A percentile compares a stretch with the other conserved stretches of the same genome.
Evolutionary conservation across 2,888 invertebrate genomes (phyloP).

Genomic region (Noctua fimbriata): DNA sequence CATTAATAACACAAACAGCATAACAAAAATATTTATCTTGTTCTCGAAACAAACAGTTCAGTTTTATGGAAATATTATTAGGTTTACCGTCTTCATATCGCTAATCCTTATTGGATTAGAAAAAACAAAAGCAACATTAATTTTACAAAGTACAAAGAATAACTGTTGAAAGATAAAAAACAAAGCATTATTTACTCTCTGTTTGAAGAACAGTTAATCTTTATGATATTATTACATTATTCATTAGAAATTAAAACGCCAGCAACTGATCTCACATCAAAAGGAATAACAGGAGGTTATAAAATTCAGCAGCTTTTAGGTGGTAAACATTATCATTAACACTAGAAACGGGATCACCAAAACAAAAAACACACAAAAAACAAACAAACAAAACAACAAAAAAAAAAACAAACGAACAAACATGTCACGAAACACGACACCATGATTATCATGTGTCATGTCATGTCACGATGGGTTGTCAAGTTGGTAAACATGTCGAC

Average conservation of each 20-base stretch:
- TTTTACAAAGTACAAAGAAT: constrained; percentile 27
- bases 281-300: constrained; percentile 7
- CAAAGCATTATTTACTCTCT: constrained; percentile 1
- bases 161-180: constrained; percentile 9
- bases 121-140: constrained; percentile 42
- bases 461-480: too few species aligned
- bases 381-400: too few species aligned
- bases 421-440: too few species aligned
- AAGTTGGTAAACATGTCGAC: neutral
- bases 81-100: constrained; percentile 16
- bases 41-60: constrained; percentile 17
- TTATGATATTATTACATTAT: constrained; percentile 44
- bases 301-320: constrained; percentile 3
- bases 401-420: too few species aligned
- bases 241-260: constrained; percentile 51
- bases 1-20: constrained; percentile 5
- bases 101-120: constrained; percentile 37
- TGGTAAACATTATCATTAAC: neutral
- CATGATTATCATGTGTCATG: too few species aligned
- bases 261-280: constrained; percentile 38
- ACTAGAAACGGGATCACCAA: too few species aligned
- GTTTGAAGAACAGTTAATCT: constrained; percentile 31
- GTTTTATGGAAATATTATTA: constrained; percentile 23
- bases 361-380: too few species aligned
- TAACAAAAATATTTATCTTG: neutral